Evolutionary conservation across 2,888 invertebrate species (phyloP).

Genomic region (Aleiodes leptofemur): DNA sequence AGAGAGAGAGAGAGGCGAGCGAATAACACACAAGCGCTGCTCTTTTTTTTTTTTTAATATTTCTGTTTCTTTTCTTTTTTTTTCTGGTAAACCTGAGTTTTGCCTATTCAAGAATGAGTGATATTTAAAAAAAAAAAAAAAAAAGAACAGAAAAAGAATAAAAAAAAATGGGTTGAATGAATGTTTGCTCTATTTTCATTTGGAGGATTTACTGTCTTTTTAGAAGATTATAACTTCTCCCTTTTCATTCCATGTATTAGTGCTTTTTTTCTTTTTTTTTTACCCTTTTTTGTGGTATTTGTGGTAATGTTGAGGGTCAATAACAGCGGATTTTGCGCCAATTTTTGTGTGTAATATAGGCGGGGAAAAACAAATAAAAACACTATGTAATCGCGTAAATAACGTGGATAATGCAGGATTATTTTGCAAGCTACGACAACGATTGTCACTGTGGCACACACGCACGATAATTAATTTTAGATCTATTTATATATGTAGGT

Average conservation of each 20-base stretch:
- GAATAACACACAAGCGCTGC: slow-evolving; percentile 70
- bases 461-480: slow-evolving; percentile 44
- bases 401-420: slow-evolving; percentile 38
- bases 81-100: slow-evolving; percentile 48
- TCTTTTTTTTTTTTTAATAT: slow-evolving; percentile 57
- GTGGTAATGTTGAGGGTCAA: slow-evolving; percentile 33
- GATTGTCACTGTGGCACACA: slow-evolving; percentile 54
- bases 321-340: slow-evolving; percentile 42
- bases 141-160: not conserved
- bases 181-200: slow-evolving; percentile 38
- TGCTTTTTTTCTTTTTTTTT: slow-evolving; percentile 35
- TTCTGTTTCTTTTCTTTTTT: slow-evolving; percentile 43
- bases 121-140: not conserved
- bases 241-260: slow-evolving; percentile 35
- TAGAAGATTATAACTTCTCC: slow-evolving; percentile 1
- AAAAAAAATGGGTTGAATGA: slow-evolving; percentile 15
- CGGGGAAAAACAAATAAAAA: not conserved
- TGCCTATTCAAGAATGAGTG: slow-evolving; percentile 26
- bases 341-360: slow-evolving; percentile 43
- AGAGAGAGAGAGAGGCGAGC: slow-evolving; percentile 60
- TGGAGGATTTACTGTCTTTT: slow-evolving; percentile 37
- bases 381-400: not conserved
- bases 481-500: not conserved
- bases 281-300: slow-evolving; percentile 39
- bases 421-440: slow-evolving; percentile 46